Evolutionary conservation across 1,140 invertebrate genomes (phyloP), one percentile per base, ranked within the genome.

Genomic region (Leptinotarsa undecemlineata): DNA sequence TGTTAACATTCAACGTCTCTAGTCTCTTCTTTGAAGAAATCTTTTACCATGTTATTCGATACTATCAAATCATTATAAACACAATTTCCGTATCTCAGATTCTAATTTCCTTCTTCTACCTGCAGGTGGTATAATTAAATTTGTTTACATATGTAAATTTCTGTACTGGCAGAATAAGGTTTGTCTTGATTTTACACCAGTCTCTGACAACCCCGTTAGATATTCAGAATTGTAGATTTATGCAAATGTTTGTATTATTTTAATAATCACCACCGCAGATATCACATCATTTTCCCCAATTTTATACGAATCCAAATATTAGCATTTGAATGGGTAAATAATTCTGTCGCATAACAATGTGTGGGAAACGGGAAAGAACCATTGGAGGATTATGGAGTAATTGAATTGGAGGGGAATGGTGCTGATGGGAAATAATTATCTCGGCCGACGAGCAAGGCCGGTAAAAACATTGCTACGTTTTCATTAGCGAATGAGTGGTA

Each of bases 221-320:
- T 21, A 66, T 66, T 19, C 63, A 23, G 63, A 66, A 66, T 66
- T 66, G 63, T 66, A 66, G 26, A 66, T 66, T 66, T 66, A 66
- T 66, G 63, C 26, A 66, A 66, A 66, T 66, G 63, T 66, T 66
- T 66, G n/a, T 66, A 66, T 66, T 66, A 66, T 66, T 66, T 66
- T 66, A 66, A 23, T 66, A 66, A 66, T 66, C 63, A 66, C 26
- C 26, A 17, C 63, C 63, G 26, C 63, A 66, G 20, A 66, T 66
- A 66, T 19, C 63, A 66, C 63, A 33, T 66, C 63, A 66, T 66
- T 23, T 66, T 66, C 26, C 26, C 63, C 63, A 15, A 21, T 33
- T 21, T 66, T 66, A 17, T 66, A 21, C 63, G 63, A 66, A 66
- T 66, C 63, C 21, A 66, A 66, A 66, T 66, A 66, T 66, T 33